These are phyloP conservation scores for Paramisgurnus dabryanus DNA, from an alignment of 2,113 vertebrate species.

Conservation along the genomic window DNA sequence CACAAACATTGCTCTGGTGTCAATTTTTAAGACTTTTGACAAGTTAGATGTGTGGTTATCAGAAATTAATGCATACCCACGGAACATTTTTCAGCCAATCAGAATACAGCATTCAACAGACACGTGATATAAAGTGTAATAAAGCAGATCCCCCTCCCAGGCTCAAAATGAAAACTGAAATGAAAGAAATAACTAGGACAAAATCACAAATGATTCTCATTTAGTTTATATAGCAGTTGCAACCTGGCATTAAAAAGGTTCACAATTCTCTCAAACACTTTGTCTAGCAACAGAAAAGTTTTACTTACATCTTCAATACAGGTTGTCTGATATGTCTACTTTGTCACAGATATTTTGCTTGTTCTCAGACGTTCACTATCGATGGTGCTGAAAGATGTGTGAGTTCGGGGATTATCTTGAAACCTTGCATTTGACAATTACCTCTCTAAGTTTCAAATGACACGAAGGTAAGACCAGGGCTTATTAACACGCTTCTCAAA, in stretches of 20 bases:
- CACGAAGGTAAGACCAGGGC: slow-evolving; percentile 70
- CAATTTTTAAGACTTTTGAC: too few species aligned
- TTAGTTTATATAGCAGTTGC: slow-evolving; percentile 78
- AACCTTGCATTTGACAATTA: slow-evolving; percentile 67
- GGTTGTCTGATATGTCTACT: slow-evolving; percentile 69
- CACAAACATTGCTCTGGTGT: too few species aligned
- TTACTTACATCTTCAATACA: slow-evolving; percentile 73
- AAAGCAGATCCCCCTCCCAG: neutral
- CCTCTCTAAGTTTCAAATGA: slow-evolving; percentile 68
- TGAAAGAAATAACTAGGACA: slow-evolving; percentile 32
- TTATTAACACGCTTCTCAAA: slow-evolving; percentile 53
- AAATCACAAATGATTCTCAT: slow-evolving; percentile 62
- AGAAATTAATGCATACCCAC: too few species aligned
- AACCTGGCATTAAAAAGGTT: slow-evolving; percentile 79
- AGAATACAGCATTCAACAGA: too few species aligned
- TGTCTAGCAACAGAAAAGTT: slow-evolving; percentile 73
- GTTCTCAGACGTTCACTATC: slow-evolving; percentile 67
- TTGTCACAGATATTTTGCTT: slow-evolving; percentile 73
- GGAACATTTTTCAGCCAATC: too few species aligned
- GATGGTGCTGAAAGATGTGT: slow-evolving; percentile 63
- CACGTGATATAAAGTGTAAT: too few species aligned
- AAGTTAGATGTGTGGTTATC: too few species aligned
- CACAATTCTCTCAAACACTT: slow-evolving; percentile 77
- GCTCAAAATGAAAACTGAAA: neutral
- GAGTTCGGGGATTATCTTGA: slow-evolving; percentile 58